Evolutionary conservation across 1,140 invertebrate species (phyloP).

Genomic region (Ruditapes philippinarum): DNA sequence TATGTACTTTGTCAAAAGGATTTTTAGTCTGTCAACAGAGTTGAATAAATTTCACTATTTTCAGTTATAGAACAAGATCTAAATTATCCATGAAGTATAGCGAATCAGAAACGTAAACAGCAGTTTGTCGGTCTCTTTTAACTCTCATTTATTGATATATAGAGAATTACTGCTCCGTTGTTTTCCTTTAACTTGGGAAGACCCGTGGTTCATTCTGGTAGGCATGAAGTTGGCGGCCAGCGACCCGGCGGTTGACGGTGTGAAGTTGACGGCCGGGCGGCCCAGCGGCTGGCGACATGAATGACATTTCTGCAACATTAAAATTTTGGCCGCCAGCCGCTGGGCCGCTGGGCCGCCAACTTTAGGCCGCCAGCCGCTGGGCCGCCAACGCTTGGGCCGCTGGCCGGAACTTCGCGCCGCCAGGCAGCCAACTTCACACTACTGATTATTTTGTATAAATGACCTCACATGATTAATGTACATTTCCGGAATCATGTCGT

Average conservation of each 20-base stretch:
- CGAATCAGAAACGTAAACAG: conserved; percentile 24
- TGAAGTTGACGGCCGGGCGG: too few relatives aligned
- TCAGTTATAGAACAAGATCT: not conserved
- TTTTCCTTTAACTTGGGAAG: conserved; percentile 33
- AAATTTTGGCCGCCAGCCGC: too few relatives aligned
- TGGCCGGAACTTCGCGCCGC: too few relatives aligned
- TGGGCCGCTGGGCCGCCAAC: too few relatives aligned
- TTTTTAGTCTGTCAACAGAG: not conserved
- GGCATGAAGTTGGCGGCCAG: too few relatives aligned
- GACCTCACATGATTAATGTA: not conserved
- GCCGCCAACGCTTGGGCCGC: too few relatives aligned
- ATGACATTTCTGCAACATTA: too few relatives aligned
- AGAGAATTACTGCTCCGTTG: conserved; percentile 9
- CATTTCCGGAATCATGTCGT: not conserved
- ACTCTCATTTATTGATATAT: conserved; percentile 45
- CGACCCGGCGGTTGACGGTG: too few relatives aligned
- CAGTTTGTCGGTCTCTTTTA: not conserved
- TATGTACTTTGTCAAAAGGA: not conserved
- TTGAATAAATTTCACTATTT: not conserved
- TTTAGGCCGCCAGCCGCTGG: too few relatives aligned
- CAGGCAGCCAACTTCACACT: too few relatives aligned
- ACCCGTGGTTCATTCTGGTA: not conserved
- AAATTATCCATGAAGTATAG: conserved; percentile 14
- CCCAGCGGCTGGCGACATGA: too few relatives aligned
- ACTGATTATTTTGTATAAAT: conserved; percentile 46